Evolutionary conservation across 2,797 vertebrate genomes (phyloP).

Genomic region (Micropoecilia bifurca): DNA sequence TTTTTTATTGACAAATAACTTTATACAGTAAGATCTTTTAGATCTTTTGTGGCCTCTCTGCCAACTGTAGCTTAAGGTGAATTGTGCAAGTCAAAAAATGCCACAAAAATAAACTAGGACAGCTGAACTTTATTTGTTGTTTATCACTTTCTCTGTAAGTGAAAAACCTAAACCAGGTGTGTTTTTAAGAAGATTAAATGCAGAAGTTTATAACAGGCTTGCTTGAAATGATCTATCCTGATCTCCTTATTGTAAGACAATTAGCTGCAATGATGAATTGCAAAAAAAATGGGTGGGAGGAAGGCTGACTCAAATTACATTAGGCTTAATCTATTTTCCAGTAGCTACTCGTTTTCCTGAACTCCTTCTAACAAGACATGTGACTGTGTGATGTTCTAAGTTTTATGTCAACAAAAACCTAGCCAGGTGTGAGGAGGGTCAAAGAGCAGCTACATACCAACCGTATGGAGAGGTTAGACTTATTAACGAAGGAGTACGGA

Average conservation of each 20-base stretch:
- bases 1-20: not conserved
- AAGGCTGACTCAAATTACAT: constrained; percentile 27
- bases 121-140: not conserved
- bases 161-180: not conserved
- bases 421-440: constrained; percentile 5
- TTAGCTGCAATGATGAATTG: not conserved
- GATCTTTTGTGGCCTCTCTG: not conserved
- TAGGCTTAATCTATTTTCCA: constrained; percentile 46
- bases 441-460: constrained; percentile 30
- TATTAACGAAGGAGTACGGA: not conserved
- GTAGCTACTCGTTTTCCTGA: constrained; percentile 32
- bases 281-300: not conserved
- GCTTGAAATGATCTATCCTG: too few relatives aligned
- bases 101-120: not conserved
- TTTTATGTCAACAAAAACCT: constrained; percentile 61
- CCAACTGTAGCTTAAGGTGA: not conserved
- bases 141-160: not conserved
- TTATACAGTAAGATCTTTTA: not conserved
- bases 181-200: not conserved
- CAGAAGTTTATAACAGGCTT: too few relatives aligned
- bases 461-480: constrained; percentile 5
- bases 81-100: not conserved
- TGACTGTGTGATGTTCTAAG: constrained; percentile 62
- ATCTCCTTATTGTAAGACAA: not conserved
- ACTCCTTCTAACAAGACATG: constrained; percentile 43